Percentiles rank a stretch among this genome's conserved stretches.
Evolutionary conservation across 1,140 invertebrate species (phyloP).

Genomic region (Lucilia sericata): DNA sequence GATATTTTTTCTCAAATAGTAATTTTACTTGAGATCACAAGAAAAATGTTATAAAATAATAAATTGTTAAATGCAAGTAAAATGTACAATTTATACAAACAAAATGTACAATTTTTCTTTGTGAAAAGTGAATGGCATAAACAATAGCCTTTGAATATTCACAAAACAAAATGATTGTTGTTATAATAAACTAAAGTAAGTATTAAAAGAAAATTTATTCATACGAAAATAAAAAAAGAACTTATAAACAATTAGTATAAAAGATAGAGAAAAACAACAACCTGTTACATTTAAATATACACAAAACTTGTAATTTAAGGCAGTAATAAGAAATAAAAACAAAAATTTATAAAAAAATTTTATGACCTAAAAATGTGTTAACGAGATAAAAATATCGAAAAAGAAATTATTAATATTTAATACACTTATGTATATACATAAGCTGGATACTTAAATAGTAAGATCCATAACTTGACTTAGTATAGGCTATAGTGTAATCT

Average conservation of each 20-base stretch:
- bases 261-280: neutral
- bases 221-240: neutral
- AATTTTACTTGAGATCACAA: neutral
- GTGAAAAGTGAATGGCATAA: conserved; percentile 3
- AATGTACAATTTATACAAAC: conserved; percentile 7
- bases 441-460: too few species aligned
- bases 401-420: too few species aligned
- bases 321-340: neutral
- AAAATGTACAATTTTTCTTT: conserved; percentile 18
- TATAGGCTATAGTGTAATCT: too few species aligned
- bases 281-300: neutral
- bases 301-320: neutral
- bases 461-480: too few species aligned
- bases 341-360: too few species aligned
- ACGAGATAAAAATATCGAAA: too few species aligned
- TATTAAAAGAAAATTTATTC: conserved; percentile 8
- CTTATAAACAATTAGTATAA: neutral
- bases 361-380: too few species aligned
- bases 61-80: neutral
- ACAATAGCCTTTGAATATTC: neutral
- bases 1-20: neutral
- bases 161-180: neutral
- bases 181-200: conserved; percentile 13
- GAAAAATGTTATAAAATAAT: neutral
- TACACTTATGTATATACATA: too few species aligned